Evolutionary conservation across 2,797 vertebrate genomes (phyloP), one percentile per base, ranked within the genome.

Genomic region (Brotogeris chrysoptera): DNA sequence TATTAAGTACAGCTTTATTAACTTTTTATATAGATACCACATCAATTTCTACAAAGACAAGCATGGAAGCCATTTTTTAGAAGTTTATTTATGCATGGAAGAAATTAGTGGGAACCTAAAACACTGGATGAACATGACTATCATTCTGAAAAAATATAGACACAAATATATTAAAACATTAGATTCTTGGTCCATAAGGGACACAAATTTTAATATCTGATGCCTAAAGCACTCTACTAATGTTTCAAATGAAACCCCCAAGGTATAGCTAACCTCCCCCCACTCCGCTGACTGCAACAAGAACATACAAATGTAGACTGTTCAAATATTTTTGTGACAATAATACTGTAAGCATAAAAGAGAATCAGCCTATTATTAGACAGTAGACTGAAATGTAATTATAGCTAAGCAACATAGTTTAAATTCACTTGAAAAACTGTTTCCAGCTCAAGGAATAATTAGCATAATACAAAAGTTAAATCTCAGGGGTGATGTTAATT

Each of bases 271-370:
- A 76, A 82, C 65, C 8, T 86, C 12, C 5, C 7, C 3, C 30
- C 5, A 86, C 34, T 27, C 32, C 11, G 2, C 18, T 52, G 47
- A 71, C 86, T 34, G 49, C 21, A 80, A 64, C 69, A 91, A 69
- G 76, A 87, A 73, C 41, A 55, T 70, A 69, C 44, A 92, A 91
- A 73, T 57, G 27, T n/a, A 79, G 80, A 66, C 7, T 43, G 30
- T 41, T 91, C 30, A 65, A 93, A 83, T 86, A 95, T 70, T 93
- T 90, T 90, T 82, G 49, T 81, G 47, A 60, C 44, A 88, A 87
- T 50, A 93, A 91, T 70, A 92, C 39, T 87, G 46, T 19, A 88
- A 72, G 53, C 36, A 66, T 60, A 38, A 91, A 84, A 66, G 28
- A 92, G 38, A 90, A 91, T 63, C 49, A 77, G 36, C 12, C 41